Evolutionary conservation across 2,888 invertebrate species (phyloP).

Genomic region (Chelonus formosanus): DNA sequence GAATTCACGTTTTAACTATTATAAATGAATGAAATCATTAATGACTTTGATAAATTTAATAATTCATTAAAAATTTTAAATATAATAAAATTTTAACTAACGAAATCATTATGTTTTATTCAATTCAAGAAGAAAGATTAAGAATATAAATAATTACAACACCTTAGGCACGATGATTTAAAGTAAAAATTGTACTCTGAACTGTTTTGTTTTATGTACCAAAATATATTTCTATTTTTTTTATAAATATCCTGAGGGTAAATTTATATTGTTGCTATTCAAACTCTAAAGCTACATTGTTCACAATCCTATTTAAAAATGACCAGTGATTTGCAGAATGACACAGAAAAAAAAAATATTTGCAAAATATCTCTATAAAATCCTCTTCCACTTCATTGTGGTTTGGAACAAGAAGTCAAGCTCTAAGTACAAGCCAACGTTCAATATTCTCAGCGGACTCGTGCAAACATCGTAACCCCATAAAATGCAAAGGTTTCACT

Average conservation of each 20-base stretch:
- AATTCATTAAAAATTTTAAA: too few relatives aligned
- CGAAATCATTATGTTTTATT: too few relatives aligned
- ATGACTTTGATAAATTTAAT: too few relatives aligned
- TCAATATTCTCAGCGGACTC: slow-evolving; percentile 44
- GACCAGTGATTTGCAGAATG: too few relatives aligned
- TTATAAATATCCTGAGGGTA: too few relatives aligned
- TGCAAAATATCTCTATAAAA: slow-evolving; percentile 31
- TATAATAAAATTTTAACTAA: too few relatives aligned
- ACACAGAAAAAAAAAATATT: not conserved
- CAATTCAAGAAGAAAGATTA: not conserved
- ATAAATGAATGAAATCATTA: too few relatives aligned
- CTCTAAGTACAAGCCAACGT: slow-evolving; percentile 35
- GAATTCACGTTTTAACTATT: too few relatives aligned
- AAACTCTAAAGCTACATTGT: too few relatives aligned
- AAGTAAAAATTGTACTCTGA: slow-evolving; percentile 7
- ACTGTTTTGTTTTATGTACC: slow-evolving; percentile 1
- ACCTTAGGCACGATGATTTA: slow-evolving; percentile 20
- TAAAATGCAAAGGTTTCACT: slow-evolving; percentile 51
- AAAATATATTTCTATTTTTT: not conserved
- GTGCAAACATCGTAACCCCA: slow-evolving; percentile 35
- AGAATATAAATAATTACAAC: slow-evolving; percentile 21
- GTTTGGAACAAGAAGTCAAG: slow-evolving; percentile 11
- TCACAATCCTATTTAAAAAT: too few relatives aligned
- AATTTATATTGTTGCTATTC: too few relatives aligned
- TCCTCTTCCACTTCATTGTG: slow-evolving; percentile 40